A percentile compares a stretch with the other conserved stretches of the same genome.
These are phyloP conservation scores for Oscarella lobularis DNA, from an alignment of 37 sponge, comb jelly and placozoan species.

Conservation along the genomic window DNA sequence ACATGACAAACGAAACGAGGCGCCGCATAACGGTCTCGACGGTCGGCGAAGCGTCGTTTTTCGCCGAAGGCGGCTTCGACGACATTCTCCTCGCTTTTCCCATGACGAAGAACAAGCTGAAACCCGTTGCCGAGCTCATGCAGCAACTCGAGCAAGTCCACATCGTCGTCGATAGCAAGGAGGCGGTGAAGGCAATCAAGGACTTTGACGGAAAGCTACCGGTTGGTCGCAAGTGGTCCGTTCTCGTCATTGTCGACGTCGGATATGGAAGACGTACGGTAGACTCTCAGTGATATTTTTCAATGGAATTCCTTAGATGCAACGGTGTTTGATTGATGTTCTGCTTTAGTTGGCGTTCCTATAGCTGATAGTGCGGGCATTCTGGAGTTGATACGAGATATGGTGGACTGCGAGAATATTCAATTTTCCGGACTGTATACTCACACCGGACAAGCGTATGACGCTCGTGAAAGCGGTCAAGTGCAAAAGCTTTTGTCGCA, in stretches of 20 bases:
- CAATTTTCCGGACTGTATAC: background rate
- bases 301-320: background rate
- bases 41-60: background rate
- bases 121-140: background rate
- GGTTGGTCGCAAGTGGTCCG: background rate
- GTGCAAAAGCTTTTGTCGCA: too few relatives aligned
- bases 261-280: background rate
- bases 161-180: background rate
- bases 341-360: background rate
- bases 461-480: background rate
- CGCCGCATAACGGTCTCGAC: background rate
- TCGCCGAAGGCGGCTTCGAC: conserved; percentile 3
- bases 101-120: background rate
- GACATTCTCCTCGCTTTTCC: background rate
- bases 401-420: background rate
- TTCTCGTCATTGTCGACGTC: background rate
- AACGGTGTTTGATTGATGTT: background rate
- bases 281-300: too few relatives aligned
- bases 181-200: background rate
- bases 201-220: background rate
- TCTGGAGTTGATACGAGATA: background rate
- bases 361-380: background rate
- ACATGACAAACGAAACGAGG: background rate
- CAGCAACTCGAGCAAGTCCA: background rate
- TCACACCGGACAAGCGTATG: background rate